Evolutionary conservation across 2,888 invertebrate species (phyloP).

Genomic region (Drymonia ruficornis): DNA sequence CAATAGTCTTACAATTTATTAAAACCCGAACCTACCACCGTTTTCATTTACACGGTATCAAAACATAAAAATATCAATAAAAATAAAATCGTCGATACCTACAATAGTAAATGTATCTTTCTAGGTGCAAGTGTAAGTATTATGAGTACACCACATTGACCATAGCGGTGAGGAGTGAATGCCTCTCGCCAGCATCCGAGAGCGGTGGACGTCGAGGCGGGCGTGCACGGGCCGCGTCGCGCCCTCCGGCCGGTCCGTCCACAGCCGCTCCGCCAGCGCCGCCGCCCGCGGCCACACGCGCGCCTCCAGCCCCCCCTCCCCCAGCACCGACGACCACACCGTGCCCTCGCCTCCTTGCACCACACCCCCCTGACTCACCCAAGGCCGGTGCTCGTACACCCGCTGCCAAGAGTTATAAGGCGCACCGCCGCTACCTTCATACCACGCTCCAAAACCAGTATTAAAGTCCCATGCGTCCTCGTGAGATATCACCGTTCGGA

Average conservation of each 20-base stretch:
- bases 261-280: conserved; percentile 91
- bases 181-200: conserved; percentile 85
- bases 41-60: no score
- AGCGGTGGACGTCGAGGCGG: conserved; percentile 86
- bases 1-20: no score
- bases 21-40: no score
- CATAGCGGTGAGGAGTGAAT: conserved; percentile 87
- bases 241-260: conserved; percentile 85
- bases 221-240: conserved; percentile 84
- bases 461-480: conserved; percentile 94
- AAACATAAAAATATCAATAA: no score
- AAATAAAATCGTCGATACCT: no score
- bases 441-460: conserved; percentile 92
- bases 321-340: conserved; percentile 91
- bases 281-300: conserved; percentile 93
- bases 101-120: not conserved
- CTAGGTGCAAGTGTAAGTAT: conserved; percentile 86
- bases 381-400: conserved; percentile 91
- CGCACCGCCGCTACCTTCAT: conserved; percentile 90
- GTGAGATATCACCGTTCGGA: conserved; percentile 90
- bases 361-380: conserved; percentile 72
- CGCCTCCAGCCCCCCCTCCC: conserved; percentile 87
- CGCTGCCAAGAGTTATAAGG: conserved; percentile 94
- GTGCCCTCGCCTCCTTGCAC: conserved; percentile 91
- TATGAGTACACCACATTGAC: conserved; percentile 90